phyloP scores from a whole-genome alignment of 2,113 vertebrate species.

The human (Homo sapiens) region DNA sequence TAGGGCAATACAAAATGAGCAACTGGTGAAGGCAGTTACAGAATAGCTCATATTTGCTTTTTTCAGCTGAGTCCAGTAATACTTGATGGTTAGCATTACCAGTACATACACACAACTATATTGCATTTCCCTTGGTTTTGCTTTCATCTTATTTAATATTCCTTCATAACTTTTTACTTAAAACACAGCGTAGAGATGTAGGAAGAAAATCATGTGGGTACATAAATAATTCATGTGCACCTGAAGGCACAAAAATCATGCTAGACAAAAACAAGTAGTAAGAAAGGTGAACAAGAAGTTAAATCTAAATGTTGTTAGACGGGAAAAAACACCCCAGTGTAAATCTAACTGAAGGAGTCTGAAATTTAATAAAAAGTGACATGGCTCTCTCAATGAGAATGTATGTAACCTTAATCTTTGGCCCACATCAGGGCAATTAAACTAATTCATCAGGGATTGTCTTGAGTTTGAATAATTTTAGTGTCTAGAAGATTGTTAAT shows the following conservation, averaged over 20 bases:
- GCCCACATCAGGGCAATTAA: not conserved
- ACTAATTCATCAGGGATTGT: slow-evolving; percentile 2
- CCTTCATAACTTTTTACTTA: slow-evolving; percentile 72
- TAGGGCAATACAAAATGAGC: slow-evolving; percentile 26
- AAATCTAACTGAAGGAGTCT: slow-evolving; percentile 25
- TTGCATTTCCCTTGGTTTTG: slow-evolving; percentile 59
- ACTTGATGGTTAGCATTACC: not conserved
- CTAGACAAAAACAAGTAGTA: slow-evolving; percentile 71
- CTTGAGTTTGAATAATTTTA: slow-evolving; percentile 19
- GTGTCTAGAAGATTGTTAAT: not conserved
- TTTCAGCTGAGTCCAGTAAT: not conserved
- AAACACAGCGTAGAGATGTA: slow-evolving; percentile 65
- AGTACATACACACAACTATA: slow-evolving; percentile 10
- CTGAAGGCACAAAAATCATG: slow-evolving; percentile 67
- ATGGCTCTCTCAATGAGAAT: not conserved
- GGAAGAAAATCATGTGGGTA: slow-evolving; percentile 61
- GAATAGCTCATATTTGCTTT: slow-evolving; percentile 17
- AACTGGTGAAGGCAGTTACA: not conserved
- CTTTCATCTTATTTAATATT: slow-evolving; percentile 71
- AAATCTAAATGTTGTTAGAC: slow-evolving; percentile 64
- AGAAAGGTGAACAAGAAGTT: slow-evolving; percentile 72
- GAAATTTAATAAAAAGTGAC: slow-evolving; percentile 56
- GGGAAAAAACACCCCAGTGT: not conserved
- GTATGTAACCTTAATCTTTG: not conserved
- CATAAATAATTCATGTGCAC: slow-evolving; percentile 77